Conservation (phyloP, 2,888 invertebrate species). For the Stramonita haemastoma region DNA sequence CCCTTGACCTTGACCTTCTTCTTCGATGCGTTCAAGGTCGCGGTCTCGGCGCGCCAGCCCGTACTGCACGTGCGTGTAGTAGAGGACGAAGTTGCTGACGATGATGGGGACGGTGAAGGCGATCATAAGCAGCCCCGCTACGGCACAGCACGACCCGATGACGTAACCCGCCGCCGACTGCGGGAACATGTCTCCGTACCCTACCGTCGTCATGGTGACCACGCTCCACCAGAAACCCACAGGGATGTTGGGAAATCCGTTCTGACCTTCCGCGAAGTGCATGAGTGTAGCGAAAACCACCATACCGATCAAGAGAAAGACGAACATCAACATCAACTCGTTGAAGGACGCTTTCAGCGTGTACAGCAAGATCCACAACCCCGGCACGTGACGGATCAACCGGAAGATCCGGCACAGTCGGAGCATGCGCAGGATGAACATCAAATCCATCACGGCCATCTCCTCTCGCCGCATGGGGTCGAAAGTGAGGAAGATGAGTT, state of each 20-base stretch:
- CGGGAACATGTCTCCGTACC: slow-evolving; percentile 75
- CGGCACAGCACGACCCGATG: slow-evolving; percentile 72
- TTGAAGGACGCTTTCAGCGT: slow-evolving; percentile 75
- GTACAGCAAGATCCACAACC: slow-evolving; percentile 73
- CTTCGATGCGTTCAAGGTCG: slow-evolving; percentile 46
- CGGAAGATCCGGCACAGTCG: slow-evolving; percentile 73
- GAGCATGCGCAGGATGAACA: slow-evolving; percentile 71
- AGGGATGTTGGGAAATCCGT: slow-evolving; percentile 73
- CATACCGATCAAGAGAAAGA: slow-evolving; percentile 75
- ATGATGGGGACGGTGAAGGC: slow-evolving; percentile 75
- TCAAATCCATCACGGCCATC: slow-evolving; percentile 69
- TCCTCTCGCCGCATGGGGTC: slow-evolving; percentile 60
- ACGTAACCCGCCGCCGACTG: slow-evolving; percentile 69
- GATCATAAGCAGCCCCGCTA: slow-evolving; percentile 73
- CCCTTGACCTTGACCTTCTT: slow-evolving; percentile 36
- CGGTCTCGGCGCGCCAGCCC: slow-evolving; percentile 58
- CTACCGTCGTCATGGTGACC: slow-evolving; percentile 76
- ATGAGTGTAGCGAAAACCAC: slow-evolving; percentile 75
- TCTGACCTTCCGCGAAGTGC: slow-evolving; percentile 71
- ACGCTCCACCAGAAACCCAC: slow-evolving; percentile 76
- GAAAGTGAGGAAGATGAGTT: slow-evolving; percentile 65
- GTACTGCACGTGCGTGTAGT: slow-evolving; percentile 75
- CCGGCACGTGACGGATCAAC: slow-evolving; percentile 72
- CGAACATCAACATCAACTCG: slow-evolving; percentile 75
- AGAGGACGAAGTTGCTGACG: slow-evolving; percentile 75